phyloP scores from a whole-genome alignment of 2,888 invertebrate genomes.

The Tromatobia lineatoria region DNA sequence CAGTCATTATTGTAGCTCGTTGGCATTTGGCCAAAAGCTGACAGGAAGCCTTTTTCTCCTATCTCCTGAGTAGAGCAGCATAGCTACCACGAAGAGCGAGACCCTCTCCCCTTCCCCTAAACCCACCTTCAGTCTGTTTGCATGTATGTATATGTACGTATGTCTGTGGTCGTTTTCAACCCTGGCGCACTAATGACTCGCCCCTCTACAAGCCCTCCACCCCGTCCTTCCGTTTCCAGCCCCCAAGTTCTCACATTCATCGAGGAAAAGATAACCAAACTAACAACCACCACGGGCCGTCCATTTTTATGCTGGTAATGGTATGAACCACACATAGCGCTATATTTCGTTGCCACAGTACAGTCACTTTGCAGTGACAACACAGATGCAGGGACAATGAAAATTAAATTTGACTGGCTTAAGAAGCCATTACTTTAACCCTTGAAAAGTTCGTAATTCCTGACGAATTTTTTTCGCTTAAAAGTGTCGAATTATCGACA shows the following conservation, averaged over 20 bases:
- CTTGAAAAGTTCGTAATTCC: too few relatives aligned
- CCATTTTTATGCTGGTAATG: conserved; percentile 53
- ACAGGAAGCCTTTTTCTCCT: conserved; percentile 66
- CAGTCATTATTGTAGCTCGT: conserved; percentile 73
- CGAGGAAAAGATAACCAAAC: conserved; percentile 77
- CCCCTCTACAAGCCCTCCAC: conserved; percentile 20
- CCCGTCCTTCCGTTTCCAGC: conserved; percentile 20
- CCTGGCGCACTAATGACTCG: conserved; percentile 64
- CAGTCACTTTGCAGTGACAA: conserved; percentile 7
- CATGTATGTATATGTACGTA: conserved; percentile 8
- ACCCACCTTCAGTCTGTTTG: not conserved
- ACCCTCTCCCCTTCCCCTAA: too few relatives aligned
- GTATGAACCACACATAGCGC: conserved; percentile 5
- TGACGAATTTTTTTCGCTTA: too few relatives aligned
- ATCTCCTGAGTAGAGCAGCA: conserved; percentile 44
- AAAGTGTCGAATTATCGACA: too few relatives aligned
- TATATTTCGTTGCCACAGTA: not conserved
- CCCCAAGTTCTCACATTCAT: conserved; percentile 55
- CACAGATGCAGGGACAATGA: not conserved
- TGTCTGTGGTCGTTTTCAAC: conserved; percentile 60
- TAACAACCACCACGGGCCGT: conserved; percentile 73
- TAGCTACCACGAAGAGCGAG: conserved; percentile 4
- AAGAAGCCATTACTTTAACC: too few relatives aligned
- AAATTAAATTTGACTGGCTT: conserved; percentile 19
- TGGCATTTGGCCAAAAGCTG: conserved; percentile 77